Evolutionary conservation across 2,113 vertebrate genomes (phyloP).

Genomic region (Channa argus): DNA sequence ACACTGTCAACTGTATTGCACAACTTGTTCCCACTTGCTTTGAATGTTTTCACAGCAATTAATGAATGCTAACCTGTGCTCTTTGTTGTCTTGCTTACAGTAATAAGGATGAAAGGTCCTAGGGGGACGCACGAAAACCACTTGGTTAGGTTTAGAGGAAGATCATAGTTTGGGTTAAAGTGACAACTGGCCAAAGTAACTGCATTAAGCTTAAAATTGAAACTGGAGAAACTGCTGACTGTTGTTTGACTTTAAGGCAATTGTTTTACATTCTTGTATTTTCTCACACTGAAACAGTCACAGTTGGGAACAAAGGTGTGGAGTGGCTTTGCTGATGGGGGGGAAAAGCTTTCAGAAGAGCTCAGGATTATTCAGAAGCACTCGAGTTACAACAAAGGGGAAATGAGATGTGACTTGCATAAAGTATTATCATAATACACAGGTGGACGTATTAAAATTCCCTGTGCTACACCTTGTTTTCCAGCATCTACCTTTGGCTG

Average conservation of each 20-base stretch:
- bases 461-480: constrained; percentile 12
- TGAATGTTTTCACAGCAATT: too few species aligned
- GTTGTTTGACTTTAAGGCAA: not conserved
- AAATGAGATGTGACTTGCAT: constrained; percentile 38
- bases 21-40: too few species aligned
- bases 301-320: not conserved
- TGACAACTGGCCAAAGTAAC: too few species aligned
- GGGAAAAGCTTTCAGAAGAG: constrained; percentile 24
- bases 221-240: too few species aligned
- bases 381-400: constrained; percentile 20
- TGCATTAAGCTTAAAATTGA: too few species aligned
- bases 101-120: too few species aligned
- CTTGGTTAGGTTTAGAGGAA: too few species aligned
- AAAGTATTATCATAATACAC: constrained; percentile 17
- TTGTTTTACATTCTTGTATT: not conserved
- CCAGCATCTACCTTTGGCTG: constrained; percentile 19
- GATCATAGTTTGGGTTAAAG: too few species aligned
- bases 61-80: too few species aligned
- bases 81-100: too few species aligned
- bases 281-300: constrained; percentile 7
- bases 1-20: too few species aligned
- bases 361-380: constrained; percentile 17
- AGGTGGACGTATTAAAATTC: not conserved
- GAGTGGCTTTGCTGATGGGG: constrained; percentile 28
- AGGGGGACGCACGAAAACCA: too few species aligned